Percentiles rank a stretch among this genome's conserved stretches.
Evolutionary conservation across 92 coral and sea anemone genomes (phyloP).

Genomic region (Metridium senile): DNA sequence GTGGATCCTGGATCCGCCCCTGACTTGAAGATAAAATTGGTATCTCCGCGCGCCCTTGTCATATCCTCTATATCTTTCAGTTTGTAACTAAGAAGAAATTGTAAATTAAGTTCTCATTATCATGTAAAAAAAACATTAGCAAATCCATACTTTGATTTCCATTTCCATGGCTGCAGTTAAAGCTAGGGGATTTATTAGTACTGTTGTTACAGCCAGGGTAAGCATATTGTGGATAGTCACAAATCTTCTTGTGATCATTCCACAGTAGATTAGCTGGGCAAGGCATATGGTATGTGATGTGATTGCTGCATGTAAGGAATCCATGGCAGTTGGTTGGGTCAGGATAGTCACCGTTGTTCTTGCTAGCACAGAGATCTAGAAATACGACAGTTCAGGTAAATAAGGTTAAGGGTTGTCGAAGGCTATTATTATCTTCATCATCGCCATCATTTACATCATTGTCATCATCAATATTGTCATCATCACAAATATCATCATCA

Average conservation of each 20-base stretch:
- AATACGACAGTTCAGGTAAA: too few relatives aligned
- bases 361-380: not conserved
- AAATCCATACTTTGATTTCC: not conserved
- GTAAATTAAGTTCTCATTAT: too few relatives aligned
- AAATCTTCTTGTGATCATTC: constrained; percentile 18
- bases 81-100: too few relatives aligned
- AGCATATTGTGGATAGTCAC: constrained; percentile 33
- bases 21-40: too few relatives aligned
- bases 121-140: too few relatives aligned
- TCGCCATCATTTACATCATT: too few relatives aligned
- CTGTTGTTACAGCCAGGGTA: not conserved
- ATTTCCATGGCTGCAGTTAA: not conserved
- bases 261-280: constrained; percentile 21
- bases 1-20: too few relatives aligned
- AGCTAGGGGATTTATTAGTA: not conserved
- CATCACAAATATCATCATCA: too few relatives aligned
- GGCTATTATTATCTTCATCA: not conserved
- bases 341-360: constrained; percentile 27
- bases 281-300: constrained; percentile 1
- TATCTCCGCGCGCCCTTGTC: too few relatives aligned
- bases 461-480: too few relatives aligned
- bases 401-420: too few relatives aligned
- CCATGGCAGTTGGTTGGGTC: constrained; percentile 39
- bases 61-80: too few relatives aligned
- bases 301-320: constrained; percentile 18